Conservation (phyloP, 2,888 invertebrate species). For the Atethmia centrago region DNA sequence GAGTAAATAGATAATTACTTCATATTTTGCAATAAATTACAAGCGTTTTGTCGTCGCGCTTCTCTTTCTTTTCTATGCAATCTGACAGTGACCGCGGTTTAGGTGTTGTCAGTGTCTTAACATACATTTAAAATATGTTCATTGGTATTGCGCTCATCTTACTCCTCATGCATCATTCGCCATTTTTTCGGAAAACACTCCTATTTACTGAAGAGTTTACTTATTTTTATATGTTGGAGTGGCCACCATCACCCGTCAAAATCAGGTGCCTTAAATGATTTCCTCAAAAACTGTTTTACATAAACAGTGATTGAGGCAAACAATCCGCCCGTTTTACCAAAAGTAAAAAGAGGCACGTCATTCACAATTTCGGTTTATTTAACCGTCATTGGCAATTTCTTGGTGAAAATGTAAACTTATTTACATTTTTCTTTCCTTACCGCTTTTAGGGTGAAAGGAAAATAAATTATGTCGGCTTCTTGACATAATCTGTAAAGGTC, state of each 20-base stretch:
- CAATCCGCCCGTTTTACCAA: slow-evolving; percentile 14
- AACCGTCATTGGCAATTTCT: slow-evolving; percentile 45
- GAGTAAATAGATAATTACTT: no score
- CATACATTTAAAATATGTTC: neutral
- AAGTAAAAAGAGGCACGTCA: slow-evolving; percentile 38
- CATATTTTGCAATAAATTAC: no score
- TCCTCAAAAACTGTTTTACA: slow-evolving; percentile 21
- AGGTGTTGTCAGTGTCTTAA: no score
- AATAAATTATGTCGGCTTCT: slow-evolving; percentile 28
- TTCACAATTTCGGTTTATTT: slow-evolving; percentile 19
- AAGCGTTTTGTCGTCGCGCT: no score
- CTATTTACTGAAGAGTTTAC: no score
- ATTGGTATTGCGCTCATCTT: neutral
- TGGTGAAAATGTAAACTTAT: slow-evolving; percentile 43
- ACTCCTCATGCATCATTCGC: neutral
- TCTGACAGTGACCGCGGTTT: no score
- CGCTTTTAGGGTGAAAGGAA: slow-evolving; percentile 26
- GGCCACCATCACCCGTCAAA: neutral
- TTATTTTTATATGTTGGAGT: neutral
- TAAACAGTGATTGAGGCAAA: slow-evolving; percentile 41
- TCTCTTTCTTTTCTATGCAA: no score
- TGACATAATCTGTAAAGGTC: slow-evolving; percentile 30
- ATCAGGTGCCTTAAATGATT: slow-evolving; percentile 20
- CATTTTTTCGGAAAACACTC: neutral
- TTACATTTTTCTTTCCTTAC: slow-evolving; percentile 7